phyloP scores from a whole-genome alignment of 2,888 invertebrate genomes.

The Mimumesa dahlbomi region DNA sequence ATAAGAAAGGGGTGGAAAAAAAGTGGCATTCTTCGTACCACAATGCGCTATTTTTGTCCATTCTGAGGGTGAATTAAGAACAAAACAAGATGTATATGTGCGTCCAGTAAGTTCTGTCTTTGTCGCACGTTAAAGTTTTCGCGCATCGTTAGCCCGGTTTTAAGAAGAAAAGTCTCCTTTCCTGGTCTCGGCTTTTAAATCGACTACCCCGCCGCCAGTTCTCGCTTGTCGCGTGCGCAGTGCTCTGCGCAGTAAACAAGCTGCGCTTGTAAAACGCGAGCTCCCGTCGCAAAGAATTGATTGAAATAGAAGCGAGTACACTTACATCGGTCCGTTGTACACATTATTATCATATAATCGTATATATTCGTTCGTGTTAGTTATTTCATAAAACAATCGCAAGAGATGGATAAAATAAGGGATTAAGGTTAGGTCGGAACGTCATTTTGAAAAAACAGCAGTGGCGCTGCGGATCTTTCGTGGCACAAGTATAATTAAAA shows the following conservation, averaged over 20 bases:
- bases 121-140: conserved; percentile 25
- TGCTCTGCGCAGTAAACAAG: conserved; percentile 42
- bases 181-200: conserved; percentile 47
- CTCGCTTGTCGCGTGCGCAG: conserved; percentile 39
- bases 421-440: conserved; percentile 45
- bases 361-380: neutral
- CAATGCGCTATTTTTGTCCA: neutral
- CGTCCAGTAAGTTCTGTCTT: neutral
- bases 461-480: conserved; percentile 68
- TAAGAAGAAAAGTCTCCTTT: conserved; percentile 6
- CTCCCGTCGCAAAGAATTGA: conserved; percentile 8
- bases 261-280: neutral
- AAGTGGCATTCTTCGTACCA: neutral
- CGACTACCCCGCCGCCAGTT: conserved; percentile 37
- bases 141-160: conserved; percentile 40
- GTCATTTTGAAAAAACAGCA: conserved; percentile 34
- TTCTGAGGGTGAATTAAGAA: neutral
- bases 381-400: neutral
- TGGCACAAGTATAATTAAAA: conserved; percentile 69
- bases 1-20: neutral
- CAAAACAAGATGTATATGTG: neutral
- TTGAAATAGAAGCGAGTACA: neutral
- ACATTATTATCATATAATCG: neutral
- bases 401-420: neutral
- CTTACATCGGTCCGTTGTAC: neutral